Base-by-base conservation (phyloP, 2,888 invertebrate species). In the Spodoptera exigua region DNA sequence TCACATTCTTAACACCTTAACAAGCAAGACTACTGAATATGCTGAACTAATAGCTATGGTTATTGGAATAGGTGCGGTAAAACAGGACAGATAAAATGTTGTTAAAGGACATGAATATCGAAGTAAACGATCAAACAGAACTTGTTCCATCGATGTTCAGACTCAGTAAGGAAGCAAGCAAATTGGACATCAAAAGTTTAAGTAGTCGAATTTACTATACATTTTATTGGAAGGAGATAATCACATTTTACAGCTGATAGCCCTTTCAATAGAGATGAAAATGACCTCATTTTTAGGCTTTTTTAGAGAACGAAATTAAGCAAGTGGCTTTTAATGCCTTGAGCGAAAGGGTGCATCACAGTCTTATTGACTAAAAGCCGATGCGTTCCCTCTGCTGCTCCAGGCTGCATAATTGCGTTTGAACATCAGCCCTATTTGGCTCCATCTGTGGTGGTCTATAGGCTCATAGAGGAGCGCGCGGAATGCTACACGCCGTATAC, bases 151-250 rank as follows among this genome's bases (percentile, higher is more conserved):
- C 40, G 43, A 13, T 39, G 46, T 51, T n/a, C 18, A 12, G 21
- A 34, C 71, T 57, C 53, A 39, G 65, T 76, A 74, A 53, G 62
- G 72, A 56, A 65, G 61, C 47, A 10, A 59, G 43, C 62, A 69
- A 72, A 57, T 59, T 27, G 57, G 39, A 74, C 60, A 64, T 64
- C 37, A 49, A 55, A 57, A 34, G 0, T 18, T 16, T 36, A 55
- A 44, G 49, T 49, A 40, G 49, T 18, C 44, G 39, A 35, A 41
- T 62, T 62, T 44, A 47, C 49, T 72, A 64, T 55, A 59, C 58
- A 52, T 34, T 49, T 34, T 53, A 41, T 17, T 39, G 45, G 37
- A 57, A 9, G 21, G n/a, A 16, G 18, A 41, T 36, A 45, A 61
- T 59, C 53, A 59, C 65, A 72, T 64, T 41, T 7, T 37, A 49